Evolutionary conservation across 2,888 invertebrate species (phyloP).

Genomic region (Tetranychus piercei): DNA sequence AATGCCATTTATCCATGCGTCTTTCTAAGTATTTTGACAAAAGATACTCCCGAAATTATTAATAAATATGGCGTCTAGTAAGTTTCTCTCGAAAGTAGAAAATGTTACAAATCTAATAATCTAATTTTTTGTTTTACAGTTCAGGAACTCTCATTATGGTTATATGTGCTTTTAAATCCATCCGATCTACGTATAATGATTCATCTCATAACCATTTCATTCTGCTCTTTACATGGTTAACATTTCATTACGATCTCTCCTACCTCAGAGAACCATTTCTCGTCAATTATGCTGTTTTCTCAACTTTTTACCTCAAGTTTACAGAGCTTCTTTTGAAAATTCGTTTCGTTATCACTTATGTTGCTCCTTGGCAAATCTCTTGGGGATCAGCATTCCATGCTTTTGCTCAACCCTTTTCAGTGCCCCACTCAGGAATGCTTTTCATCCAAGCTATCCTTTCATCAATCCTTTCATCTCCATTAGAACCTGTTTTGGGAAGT

Average conservation of each 20-base stretch:
- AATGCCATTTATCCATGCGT: conserved; percentile 80
- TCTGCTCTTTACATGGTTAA: conserved; percentile 65
- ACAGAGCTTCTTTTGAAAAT: conserved; percentile 82
- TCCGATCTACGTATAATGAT: conserved; percentile 75
- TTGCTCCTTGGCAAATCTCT: conserved; percentile 98
- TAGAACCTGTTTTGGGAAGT: conserved; percentile 89
- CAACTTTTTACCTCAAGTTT: conserved; percentile 67
- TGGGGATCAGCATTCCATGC: conserved; percentile 99
- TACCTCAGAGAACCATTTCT: conserved; percentile 63
- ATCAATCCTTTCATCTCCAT: conserved; percentile 74
- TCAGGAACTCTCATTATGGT: conserved; percentile 63
- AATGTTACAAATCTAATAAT: neutral
- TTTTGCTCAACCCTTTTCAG: conserved; percentile 80
- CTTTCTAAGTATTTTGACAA: conserved; percentile 67
- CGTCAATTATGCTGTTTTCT: conserved; percentile 75
- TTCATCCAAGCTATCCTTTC: conserved; percentile 87
- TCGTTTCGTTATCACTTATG: conserved; percentile 92
- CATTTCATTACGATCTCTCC: conserved; percentile 64
- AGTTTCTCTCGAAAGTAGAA: conserved; percentile 19
- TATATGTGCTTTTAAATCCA: conserved; percentile 60
- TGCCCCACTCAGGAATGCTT: conserved; percentile 72
- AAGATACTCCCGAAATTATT: conserved; percentile 57
- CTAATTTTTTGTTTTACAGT: conserved; percentile 28
- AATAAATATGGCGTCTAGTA: conserved; percentile 53
- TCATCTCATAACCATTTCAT: conserved; percentile 78